Evolutionary conservation across 2,888 invertebrate species (phyloP), one percentile per base, ranked within the genome.

Genomic region (Eupithecia subfuscata): DNA sequence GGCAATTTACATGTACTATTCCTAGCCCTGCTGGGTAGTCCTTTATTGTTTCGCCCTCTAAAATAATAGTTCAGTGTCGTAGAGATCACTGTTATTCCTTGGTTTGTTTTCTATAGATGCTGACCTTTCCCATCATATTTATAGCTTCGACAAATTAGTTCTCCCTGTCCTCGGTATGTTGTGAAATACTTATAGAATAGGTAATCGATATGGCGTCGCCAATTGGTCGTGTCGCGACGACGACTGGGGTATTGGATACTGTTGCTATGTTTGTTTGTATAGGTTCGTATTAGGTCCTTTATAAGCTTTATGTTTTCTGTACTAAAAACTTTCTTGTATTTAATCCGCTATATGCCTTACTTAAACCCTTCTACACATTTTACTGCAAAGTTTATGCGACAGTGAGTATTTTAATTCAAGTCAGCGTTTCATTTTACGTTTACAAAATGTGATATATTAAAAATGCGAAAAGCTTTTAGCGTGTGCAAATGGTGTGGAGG

Each of bases 191-290:
- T 52, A 56, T 56, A 84, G 82, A 82, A 84, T 86, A 11, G 82
- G 86, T 87, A 88, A 94, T 94, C 94, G 89, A 94, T 94, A 93
- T 83, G 77, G 80, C 85, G 92, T 88, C 92, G 92, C 91, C 91
- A 88, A 90, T 86, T 87, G 87, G 89, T 86, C 88, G 84, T 84
- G 86, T 82, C 87, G 85, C 86, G 87, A 84, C 88, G 85, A 80
- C 88, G 85, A 80, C 80, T 83, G 82, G 83, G 84, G 22, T 4
- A 8, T 56, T 80, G 78, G 79, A 84, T 86, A 84, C 87, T 89
- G 87, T 88, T 86, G 85, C 83, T 87, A 81, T 85, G 84, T 86
- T 83, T 84, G 64, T 34, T 22, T 60, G 14, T 22, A 56, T 22
- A 8, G n/a, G 9, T 8, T 52, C 52, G n/a, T n/a, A n/a, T n/a